Evolutionary conservation across 2,797 vertebrate genomes (phyloP), one percentile per base, ranked within the genome.

Genomic region (Mareca penelope): DNA sequence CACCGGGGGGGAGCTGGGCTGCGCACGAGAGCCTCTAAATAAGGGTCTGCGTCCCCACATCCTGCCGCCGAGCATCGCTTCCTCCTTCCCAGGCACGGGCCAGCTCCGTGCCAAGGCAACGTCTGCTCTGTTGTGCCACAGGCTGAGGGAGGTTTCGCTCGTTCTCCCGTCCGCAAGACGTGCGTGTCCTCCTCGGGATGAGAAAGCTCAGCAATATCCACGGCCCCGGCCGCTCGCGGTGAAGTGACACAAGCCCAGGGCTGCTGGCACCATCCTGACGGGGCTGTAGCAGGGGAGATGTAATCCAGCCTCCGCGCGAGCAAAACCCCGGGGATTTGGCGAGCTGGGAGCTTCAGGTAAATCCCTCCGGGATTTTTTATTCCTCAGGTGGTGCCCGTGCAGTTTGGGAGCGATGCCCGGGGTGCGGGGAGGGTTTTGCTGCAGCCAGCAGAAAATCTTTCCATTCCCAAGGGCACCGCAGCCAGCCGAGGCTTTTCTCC

Each of bases 261-360:
- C 33, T 2, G 0, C 48, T 73, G 35, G 40, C 16, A 1, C 28
- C 16, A 46, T 56, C 59, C 46, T 17, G 6, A 52, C 0, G 3
- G 57, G 53, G 69, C 37, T 50, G 7, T 10, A 29, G 85, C 42
- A 71, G 61, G 39, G 56, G 63, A 17, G 57, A 29, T 29, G 19
- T 26, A 7, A 53, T 17, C 31, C 81, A 61, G 7, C 37, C n/a
- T 48, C 57, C 0, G 2, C 16, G 4, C 17, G 26, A 71, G 59
- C 52, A 7, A 79, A 82, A 12, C 12, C 22, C 6, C 3, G 7
- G 48, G 65, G 44, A 42, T 73, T 79, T 53, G 48, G 29, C 79
- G 21, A 60, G 15, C 39, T 92, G 61, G 40, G 61, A 64, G 61
- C 29, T 55, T 10, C 85, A 82, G 85, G 95, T 96, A 95, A 94